These are phyloP conservation scores for Arizona elegans DNA, from an alignment of 2,113 vertebrate species.

Conservation along the genomic window DNA sequence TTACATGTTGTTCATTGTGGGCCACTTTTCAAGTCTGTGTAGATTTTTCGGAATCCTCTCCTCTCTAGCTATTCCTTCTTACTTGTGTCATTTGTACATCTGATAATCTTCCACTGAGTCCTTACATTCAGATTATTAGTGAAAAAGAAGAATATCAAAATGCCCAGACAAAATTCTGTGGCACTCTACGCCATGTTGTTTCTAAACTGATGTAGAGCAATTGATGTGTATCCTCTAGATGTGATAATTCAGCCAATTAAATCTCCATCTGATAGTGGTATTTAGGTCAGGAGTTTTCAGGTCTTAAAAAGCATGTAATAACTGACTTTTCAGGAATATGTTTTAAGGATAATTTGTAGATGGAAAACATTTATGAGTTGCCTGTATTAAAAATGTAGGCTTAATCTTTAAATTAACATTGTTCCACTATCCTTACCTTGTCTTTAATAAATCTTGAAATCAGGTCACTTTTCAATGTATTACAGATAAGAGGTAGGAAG, in stretches of 20 bases:
- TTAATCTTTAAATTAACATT: not conserved
- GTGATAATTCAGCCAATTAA: not conserved
- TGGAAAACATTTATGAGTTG: not conserved
- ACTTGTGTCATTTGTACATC: not conserved
- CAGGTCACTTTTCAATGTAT: not conserved
- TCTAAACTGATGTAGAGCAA: not conserved
- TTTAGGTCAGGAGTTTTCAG: not conserved
- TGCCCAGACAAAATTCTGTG: not conserved
- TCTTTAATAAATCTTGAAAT: not conserved
- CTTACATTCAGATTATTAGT: not conserved
- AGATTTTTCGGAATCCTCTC: not conserved
- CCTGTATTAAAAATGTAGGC: not conserved
- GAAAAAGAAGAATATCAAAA: not conserved
- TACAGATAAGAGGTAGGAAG: not conserved
- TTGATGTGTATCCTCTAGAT: not conserved
- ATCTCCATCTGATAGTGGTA: not conserved
- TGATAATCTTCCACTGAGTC: not conserved
- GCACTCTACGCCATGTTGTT: not conserved
- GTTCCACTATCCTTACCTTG: not conserved
- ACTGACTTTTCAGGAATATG: not conserved
- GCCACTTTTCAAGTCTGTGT: not conserved
- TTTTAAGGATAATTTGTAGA: not conserved
- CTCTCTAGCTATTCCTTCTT: not conserved
- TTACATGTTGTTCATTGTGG: not conserved
- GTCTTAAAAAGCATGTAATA: not conserved